Base-by-base conservation (phyloP, 2,113 vertebrate species). In the Tachysurus fulvidraco region DNA sequence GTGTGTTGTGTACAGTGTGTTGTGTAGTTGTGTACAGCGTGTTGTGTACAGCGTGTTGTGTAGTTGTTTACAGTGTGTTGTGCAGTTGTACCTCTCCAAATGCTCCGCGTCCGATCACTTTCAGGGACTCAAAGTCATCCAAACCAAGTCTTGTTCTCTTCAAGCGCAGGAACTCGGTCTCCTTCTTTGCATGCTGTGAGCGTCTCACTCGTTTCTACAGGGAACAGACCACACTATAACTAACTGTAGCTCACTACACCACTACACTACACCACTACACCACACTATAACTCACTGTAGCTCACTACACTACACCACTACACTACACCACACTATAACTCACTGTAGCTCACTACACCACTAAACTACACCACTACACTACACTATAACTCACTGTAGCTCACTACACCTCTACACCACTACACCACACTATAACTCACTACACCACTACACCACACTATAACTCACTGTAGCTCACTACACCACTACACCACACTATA, bases 31-130 rank as follows among this genome's bases (percentile, higher is more conserved):
- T 67, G 65, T 36, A 13, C 4, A 30, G 28, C 30, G 65, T 67
- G 25, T 57, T 36, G 23, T 64, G 60, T 64, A 50, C 46, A 50
- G 46, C 5, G 46, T 50, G 36, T 21, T 21, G 69, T 73, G 69
- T 73, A 4, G 46, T 3, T 46, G 46, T 59, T 16, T 17, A 12
- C 36, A 59, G 19, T 71, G 36, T 44, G 36, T 21, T 21, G 69
- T 73, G 69, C 44, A 4, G 65, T 82, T 6, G 10, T 78, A 91
- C 91, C 91, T 91, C 91, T 87, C 91, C 91, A 69, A 91, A 91
- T 11, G 91, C 91, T 65, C 91, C 91, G 78, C 91, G 88, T 62
- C 91, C 91, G 74, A 91, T 91, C 67, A 91, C 91, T 87, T 90
- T 91, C 21, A 91, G 85, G 5, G 89, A 90, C 57, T 91, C 91